These are phyloP conservation scores for Drosophila auraria DNA, from an alignment of 1,140 invertebrate genomes.

Conservation along the genomic window DNA sequence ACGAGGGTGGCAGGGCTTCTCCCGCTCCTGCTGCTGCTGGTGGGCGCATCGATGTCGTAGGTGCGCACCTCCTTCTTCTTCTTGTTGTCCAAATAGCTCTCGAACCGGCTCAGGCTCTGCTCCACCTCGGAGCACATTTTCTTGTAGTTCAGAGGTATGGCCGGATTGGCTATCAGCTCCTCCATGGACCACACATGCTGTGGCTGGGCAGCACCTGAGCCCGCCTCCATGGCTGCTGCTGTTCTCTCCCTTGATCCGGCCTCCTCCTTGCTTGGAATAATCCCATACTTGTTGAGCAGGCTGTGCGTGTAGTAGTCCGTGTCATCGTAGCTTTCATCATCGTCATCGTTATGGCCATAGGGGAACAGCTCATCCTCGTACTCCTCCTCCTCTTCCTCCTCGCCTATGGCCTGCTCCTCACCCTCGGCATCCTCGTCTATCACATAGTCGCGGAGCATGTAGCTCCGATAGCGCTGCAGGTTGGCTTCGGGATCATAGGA, in stretches of 20 bases:
- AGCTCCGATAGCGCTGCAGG: constrained; percentile 65
- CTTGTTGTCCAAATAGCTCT: constrained; percentile 76
- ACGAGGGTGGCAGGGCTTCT: background rate
- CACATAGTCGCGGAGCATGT: constrained; percentile 69
- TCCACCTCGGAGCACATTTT: constrained; percentile 84
- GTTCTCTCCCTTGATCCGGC: background rate
- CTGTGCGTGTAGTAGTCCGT: constrained; percentile 41
- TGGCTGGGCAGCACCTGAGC: constrained; percentile 20
- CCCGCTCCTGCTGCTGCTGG: constrained; percentile 7
- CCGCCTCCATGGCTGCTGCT: background rate
- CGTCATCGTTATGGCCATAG: constrained; percentile 21
- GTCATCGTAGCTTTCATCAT: constrained; percentile 47
- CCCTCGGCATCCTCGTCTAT: constrained; percentile 71
- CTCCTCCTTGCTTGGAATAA: constrained; percentile 23
- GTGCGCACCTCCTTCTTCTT: constrained; percentile 73
- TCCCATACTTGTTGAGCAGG: constrained; percentile 60
- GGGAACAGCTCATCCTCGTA: constrained; percentile 54
- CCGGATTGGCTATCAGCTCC: constrained; percentile 77
- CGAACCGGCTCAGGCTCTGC: constrained; percentile 76
- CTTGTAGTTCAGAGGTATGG: constrained; percentile 80
- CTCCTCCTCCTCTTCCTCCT: constrained; percentile 47
- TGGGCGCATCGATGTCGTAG: constrained; percentile 80
- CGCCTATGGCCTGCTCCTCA: constrained; percentile 63
- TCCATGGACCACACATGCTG: constrained; percentile 81
- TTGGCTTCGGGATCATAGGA: constrained; percentile 79